Percentiles rank a stretch among this genome's conserved stretches.
These are phyloP conservation scores for Xestia rhomboidea DNA, from an alignment of 2,888 invertebrate species.

Conservation along the genomic window DNA sequence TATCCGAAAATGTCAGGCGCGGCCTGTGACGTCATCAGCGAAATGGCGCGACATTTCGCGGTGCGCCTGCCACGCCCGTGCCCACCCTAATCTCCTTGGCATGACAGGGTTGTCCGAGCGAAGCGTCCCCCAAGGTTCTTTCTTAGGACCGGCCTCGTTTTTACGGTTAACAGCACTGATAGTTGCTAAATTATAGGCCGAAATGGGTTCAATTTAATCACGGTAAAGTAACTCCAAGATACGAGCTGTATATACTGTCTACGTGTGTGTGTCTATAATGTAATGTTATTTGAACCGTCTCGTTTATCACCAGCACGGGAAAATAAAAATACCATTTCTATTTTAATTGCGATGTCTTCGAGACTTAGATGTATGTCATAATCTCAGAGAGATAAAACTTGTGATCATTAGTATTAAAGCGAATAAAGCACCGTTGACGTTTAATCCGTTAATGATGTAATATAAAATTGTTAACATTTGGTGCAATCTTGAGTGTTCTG, in stretches of 20 bases:
- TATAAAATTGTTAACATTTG: constrained; percentile 31
- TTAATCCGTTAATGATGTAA: constrained; percentile 40
- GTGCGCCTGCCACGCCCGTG: constrained; percentile 84
- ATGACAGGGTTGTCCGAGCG: constrained; percentile 82
- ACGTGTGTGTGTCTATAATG: constrained; percentile 15
- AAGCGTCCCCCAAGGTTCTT: constrained; percentile 78
- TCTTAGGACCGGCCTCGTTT: constrained; percentile 77
- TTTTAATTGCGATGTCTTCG: constrained; percentile 32
- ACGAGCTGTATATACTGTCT: constrained; percentile 12
- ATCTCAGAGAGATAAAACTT: constrained; percentile 42
- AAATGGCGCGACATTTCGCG: constrained; percentile 89
- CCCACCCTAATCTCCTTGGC: constrained; percentile 87
- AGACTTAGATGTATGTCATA: constrained; percentile 21
- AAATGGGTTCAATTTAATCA: constrained; percentile 67
- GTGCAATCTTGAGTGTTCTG: constrained; percentile 18
- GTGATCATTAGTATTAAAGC: constrained; percentile 25
- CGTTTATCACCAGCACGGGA: constrained; percentile 15
- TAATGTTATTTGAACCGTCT: constrained; percentile 13
- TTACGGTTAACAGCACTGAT: constrained; percentile 54
- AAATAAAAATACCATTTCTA: constrained; percentile 28
- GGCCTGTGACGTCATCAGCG: constrained; percentile 87
- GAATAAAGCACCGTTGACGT: constrained; percentile 23
- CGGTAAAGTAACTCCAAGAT: constrained; percentile 38
- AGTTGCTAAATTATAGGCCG: constrained; percentile 62
- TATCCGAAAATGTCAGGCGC: constrained; percentile 88